These are phyloP conservation scores for Xenopus tropicalis DNA, from an alignment of 2,113 vertebrate genomes.

Conservation along the genomic window UCB_Xtro_10.0 CM004446.2:138389001-138389500, in stretches of 20 bases:
- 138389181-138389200: not conserved
- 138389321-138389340: not conserved
- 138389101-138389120: not conserved
- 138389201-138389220: not conserved
- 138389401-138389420: not conserved
- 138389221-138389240: not conserved
- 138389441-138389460: not conserved
- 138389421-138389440: not conserved
- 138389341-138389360: not conserved
- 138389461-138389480: not conserved
- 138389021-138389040: not conserved
- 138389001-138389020: too few species aligned
- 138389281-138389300: not conserved
- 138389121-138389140: not conserved
- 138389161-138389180: not conserved
- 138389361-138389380: not conserved
- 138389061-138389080: slow-evolving; percentile 1
- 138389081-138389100: slow-evolving; percentile 20
- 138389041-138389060: not conserved
- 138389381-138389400: not conserved
- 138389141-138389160: not conserved
- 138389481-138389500: not conserved
- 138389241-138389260: not conserved
- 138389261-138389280: not conserved
- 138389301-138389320: not conserved